Conservation (phyloP, 2,113 vertebrate genomes). For the Leucoraja erinaceus region DNA sequence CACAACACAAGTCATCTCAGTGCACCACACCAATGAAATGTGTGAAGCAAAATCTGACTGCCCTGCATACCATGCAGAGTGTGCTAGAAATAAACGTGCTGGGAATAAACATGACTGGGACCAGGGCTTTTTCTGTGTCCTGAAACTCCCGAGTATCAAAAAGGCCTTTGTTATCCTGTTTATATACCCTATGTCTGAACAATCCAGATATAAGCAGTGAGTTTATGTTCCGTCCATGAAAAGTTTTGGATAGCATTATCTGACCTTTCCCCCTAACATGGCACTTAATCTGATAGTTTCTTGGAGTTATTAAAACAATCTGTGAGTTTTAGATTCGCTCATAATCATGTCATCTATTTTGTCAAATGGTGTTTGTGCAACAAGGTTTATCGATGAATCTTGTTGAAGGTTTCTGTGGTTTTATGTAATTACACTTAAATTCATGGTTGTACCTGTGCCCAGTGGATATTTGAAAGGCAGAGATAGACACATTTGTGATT, state of each 20-base stretch:
- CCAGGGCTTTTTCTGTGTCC: background rate
- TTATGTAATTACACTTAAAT: background rate
- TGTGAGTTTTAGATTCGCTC: background rate
- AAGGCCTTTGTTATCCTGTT: background rate
- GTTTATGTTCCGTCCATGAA: background rate
- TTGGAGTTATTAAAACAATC: background rate
- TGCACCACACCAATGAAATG: background rate
- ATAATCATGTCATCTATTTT: background rate
- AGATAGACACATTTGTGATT: no score
- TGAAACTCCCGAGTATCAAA: background rate
- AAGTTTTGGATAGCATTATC: background rate
- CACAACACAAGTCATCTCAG: background rate
- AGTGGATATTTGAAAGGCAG: no score
- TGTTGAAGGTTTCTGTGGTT: background rate
- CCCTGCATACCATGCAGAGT: background rate
- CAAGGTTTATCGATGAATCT: background rate
- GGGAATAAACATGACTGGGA: background rate
- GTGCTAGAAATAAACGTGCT: background rate
- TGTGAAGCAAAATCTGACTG: background rate
- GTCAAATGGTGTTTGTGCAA: background rate
- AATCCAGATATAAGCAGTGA: background rate
- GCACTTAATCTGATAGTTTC: no score
- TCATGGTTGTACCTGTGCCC: background rate
- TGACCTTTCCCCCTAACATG: no score
- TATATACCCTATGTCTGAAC: background rate